A percentile compares a stretch with the other conserved stretches of the same genome.
Evolutionary conservation across 2,888 invertebrate species (phyloP).

Genomic region (Elgonia sp.): DNA sequence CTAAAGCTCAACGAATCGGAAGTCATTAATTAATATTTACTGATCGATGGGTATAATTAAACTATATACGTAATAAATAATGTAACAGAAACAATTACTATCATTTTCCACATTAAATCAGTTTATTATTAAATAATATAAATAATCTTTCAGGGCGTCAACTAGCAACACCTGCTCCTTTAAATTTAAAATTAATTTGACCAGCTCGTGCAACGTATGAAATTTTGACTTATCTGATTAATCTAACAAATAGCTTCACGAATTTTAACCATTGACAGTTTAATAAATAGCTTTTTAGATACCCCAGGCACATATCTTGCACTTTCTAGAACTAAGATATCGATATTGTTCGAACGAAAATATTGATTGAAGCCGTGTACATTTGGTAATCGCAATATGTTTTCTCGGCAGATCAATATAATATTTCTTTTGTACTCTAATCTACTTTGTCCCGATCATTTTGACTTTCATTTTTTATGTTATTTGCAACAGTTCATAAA

Average conservation of each 20-base stretch:
- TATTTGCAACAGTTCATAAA: constrained; percentile 19
- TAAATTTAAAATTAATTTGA: constrained; percentile 22
- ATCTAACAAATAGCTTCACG: constrained; percentile 25
- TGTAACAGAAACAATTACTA: not conserved
- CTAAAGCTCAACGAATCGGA: constrained; percentile 25
- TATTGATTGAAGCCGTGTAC: constrained; percentile 33
- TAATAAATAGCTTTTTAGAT: constrained; percentile 40
- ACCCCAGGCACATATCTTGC: constrained; percentile 43
- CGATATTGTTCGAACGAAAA: constrained; percentile 54
- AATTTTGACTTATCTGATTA: constrained; percentile 37
- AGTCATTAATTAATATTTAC: constrained; percentile 36
- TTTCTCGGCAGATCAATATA: constrained; percentile 30
- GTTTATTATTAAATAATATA: constrained; percentile 8
- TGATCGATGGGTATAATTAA: constrained; percentile 11
- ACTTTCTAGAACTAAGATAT: constrained; percentile 58
- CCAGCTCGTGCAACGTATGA: not conserved
- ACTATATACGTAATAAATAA: constrained; percentile 1
- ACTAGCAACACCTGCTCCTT: not conserved
- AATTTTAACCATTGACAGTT: constrained; percentile 53
- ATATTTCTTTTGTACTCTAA: constrained; percentile 51
- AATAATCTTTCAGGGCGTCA: not conserved
- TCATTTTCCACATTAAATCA: not conserved
- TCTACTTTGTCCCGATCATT: constrained; percentile 17
- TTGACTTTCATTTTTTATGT: constrained; percentile 6
- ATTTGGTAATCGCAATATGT: constrained; percentile 48